Conservation (phyloP, 2,113 vertebrate species). For the Antechinus flavipes region DNA sequence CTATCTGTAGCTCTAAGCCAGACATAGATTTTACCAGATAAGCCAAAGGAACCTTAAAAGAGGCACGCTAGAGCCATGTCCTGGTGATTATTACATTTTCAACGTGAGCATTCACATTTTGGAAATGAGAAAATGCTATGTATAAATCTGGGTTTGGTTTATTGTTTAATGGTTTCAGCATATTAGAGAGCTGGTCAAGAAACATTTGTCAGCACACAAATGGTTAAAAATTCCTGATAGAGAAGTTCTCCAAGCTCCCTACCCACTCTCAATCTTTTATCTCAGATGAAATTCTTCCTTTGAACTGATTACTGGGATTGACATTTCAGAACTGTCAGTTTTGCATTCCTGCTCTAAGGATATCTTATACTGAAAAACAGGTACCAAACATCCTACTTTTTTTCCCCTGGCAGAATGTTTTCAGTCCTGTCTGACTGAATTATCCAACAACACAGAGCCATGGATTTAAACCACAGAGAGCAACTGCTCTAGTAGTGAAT, state of each 20-base stretch:
- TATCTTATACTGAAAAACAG: background rate
- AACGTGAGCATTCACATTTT: background rate
- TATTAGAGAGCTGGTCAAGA: background rate
- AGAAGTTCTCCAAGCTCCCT: background rate
- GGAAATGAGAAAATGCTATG: background rate
- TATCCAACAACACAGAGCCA: conserved; percentile 30
- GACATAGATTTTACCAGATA: background rate
- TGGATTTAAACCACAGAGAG: background rate
- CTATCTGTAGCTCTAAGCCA: background rate
- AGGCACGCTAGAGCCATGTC: background rate
- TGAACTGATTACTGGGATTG: background rate
- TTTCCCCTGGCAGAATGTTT: fast-evolving
- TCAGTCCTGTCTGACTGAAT: conserved; percentile 44
- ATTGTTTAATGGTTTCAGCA: background rate
- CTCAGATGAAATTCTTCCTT: background rate
- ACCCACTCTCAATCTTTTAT: background rate
- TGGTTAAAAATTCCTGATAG: background rate
- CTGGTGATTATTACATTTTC: background rate
- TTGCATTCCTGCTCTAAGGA: background rate
- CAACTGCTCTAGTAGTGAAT: background rate
- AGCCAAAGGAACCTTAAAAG: background rate
- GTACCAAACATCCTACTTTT: conserved; percentile 24
- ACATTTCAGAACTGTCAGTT: background rate
- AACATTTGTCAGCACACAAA: background rate
- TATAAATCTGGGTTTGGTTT: background rate